Percentiles rank a stretch among this genome's conserved stretches.
Conservation (phyloP, 2,797 vertebrate genomes). For the Gadopsis bispinosus region DNA sequence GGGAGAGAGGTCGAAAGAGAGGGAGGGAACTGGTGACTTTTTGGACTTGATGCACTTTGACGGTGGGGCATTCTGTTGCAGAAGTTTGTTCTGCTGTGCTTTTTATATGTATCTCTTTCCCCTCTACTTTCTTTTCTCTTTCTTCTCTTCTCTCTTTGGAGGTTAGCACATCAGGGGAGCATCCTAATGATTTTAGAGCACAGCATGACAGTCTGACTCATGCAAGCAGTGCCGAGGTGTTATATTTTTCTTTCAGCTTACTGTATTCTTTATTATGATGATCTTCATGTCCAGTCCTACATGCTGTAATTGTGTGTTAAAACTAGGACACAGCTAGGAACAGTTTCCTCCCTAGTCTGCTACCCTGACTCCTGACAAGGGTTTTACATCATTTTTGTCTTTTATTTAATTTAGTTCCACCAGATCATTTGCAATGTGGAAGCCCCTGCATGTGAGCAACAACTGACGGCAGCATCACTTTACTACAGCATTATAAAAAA, state of each 20-base stretch:
- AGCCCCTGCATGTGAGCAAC: background rate
- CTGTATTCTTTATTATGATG: constrained; percentile 12
- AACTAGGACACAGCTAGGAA: background rate
- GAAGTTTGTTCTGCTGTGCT: constrained; percentile 30
- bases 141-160: constrained; percentile 22
- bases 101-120: constrained; percentile 15
- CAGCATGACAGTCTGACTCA: constrained; percentile 67
- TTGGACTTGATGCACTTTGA: constrained; percentile 51
- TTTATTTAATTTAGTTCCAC: too few species aligned
- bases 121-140: constrained; percentile 5
- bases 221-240: constrained; percentile 47
- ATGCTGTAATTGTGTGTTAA: background rate
- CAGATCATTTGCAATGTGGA: constrained; percentile 1
- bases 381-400: constrained; percentile 5
- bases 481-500: too few species aligned
- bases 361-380: background rate
- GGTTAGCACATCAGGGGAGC: constrained; percentile 64
- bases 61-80: constrained; percentile 18
- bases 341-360: background rate
- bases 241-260: constrained; percentile 48
- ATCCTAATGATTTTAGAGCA: constrained; percentile 75
- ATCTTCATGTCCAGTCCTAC: background rate
- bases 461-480: too few species aligned
- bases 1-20: background rate
- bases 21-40: constrained; percentile 22